Percentiles rank a stretch among this genome's conserved stretches.
Evolutionary conservation across 2,113 vertebrate species (phyloP).

Genomic region (Muntiacus reevesi): DNA sequence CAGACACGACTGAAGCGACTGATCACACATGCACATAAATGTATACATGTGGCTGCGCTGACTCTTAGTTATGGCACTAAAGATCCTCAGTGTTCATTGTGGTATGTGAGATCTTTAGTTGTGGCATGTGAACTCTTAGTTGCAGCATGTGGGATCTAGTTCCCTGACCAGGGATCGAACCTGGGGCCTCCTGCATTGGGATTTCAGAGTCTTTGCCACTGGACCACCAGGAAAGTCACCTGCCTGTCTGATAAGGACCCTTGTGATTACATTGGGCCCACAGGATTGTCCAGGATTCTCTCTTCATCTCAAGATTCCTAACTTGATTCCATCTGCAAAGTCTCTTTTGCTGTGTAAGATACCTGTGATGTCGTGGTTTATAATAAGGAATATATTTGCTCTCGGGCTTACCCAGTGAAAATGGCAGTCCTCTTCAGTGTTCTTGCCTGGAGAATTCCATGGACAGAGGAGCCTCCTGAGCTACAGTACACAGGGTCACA

Average conservation of each 20-base stretch:
- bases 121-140: background rate
- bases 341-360: background rate
- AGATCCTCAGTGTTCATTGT: background rate
- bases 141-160: background rate
- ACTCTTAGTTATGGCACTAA: background rate
- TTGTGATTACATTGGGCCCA: background rate
- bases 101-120: background rate
- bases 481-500: background rate
- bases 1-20: background rate
- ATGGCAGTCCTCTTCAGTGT: background rate
- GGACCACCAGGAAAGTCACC: background rate
- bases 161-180: background rate
- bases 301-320: background rate
- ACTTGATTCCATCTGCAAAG: background rate
- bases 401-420: background rate
- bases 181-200: background rate
- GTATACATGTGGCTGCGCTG: background rate
- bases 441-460: background rate
- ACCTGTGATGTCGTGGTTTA: background rate
- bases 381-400: background rate
- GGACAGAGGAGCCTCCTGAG: background rate
- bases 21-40: background rate
- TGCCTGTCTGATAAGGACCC: background rate
- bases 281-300: background rate
- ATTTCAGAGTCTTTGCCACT: background rate